A percentile compares a stretch with the other conserved stretches of the same genome.
Conservation (phyloP, 2,797 vertebrate genomes). For the Danionella dracula region DNA sequence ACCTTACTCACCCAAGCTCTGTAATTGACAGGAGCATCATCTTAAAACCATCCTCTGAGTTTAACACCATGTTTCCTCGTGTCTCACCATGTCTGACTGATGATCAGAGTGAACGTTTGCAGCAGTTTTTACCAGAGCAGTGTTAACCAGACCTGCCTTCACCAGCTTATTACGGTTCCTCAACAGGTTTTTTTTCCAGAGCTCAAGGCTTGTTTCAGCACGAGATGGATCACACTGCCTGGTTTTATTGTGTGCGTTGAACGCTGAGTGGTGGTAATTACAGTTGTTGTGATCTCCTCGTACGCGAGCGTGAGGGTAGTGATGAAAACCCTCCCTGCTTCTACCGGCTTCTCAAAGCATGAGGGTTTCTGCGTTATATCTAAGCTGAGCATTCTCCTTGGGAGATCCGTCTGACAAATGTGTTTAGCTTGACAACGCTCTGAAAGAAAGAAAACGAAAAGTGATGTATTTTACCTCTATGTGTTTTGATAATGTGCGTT, state of each 20-base stretch:
- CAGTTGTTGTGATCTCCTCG: constrained; percentile 7
- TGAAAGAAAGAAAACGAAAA: neutral
- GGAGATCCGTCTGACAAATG: neutral
- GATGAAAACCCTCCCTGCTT: neutral
- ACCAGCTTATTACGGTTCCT: neutral
- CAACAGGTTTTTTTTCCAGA: neutral
- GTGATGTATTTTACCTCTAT: neutral
- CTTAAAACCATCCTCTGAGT: too few relatives aligned
- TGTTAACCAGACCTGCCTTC: neutral
- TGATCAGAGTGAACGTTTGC: constrained; percentile 9
- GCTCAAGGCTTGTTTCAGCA: constrained; percentile 14
- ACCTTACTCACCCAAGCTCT: constrained; percentile 34
- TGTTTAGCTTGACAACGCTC: neutral
- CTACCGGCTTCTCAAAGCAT: neutral
- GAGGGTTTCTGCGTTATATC: neutral
- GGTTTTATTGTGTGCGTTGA: constrained; percentile 13
- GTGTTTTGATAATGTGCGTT: neutral
- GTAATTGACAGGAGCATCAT: constrained; percentile 16
- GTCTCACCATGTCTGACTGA: constrained; percentile 26
- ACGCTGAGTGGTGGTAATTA: constrained; percentile 31
- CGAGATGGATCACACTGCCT: constrained; percentile 2
- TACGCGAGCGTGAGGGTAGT: neutral
- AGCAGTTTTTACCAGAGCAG: constrained; percentile 6
- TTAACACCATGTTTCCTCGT: neutral
- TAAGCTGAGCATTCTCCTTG: neutral